These are phyloP conservation scores for Lasiurus borealis DNA, from an alignment of 2,113 vertebrate genomes.

Conservation along the genomic window DNA sequence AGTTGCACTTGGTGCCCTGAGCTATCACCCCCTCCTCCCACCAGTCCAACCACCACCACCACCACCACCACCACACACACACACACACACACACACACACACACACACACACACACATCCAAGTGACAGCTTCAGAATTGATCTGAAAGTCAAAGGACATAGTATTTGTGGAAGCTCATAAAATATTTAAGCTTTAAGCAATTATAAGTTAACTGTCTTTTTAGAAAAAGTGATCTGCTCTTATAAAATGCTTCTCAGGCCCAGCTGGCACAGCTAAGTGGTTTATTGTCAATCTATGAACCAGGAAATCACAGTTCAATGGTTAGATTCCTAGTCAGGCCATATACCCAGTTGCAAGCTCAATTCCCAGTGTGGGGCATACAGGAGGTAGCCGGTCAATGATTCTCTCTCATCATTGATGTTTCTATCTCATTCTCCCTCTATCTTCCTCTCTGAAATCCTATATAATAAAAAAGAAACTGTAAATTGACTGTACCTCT, in stretches of 20 bases:
- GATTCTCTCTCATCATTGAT: too few relatives aligned
- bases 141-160: not conserved
- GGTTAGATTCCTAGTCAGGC: too few relatives aligned
- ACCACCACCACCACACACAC: not conserved
- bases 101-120: not conserved
- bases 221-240: not conserved
- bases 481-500: too few relatives aligned
- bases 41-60: not conserved
- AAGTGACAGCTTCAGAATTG: not conserved
- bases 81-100: not conserved
- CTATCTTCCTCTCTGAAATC: too few relatives aligned
- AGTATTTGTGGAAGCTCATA: not conserved
- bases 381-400: too few relatives aligned
- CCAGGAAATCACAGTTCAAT: too few relatives aligned
- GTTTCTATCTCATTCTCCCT: too few relatives aligned
- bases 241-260: not conserved
- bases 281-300: too few relatives aligned
- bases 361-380: too few relatives aligned
- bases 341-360: too few relatives aligned
- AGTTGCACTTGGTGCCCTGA: not conserved
- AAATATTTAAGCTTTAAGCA: not conserved
- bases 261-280: too few relatives aligned
- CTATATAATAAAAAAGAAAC: too few relatives aligned
- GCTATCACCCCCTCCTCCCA: rapidly evolving
- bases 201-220: not conserved